Percentiles rank a stretch among this genome's conserved stretches.
Evolutionary conservation across 2,113 vertebrate genomes (phyloP).

Genomic region (Microtus richardsoni): DNA sequence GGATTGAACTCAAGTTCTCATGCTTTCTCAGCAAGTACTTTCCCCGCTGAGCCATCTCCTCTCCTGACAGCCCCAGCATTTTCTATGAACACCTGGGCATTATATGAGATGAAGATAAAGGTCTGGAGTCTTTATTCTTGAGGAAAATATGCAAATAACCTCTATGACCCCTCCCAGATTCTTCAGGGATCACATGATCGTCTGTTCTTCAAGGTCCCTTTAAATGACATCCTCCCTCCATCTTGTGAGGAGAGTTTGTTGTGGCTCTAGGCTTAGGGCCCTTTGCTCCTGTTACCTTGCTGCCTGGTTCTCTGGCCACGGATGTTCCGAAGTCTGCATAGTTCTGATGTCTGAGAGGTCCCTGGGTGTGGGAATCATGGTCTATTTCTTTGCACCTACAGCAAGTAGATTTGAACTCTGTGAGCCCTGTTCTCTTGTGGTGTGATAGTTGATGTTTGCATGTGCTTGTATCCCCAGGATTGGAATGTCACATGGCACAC

Average conservation of each 20-base stretch:
- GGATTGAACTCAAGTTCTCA: neutral
- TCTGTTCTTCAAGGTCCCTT: neutral
- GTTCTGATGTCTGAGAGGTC: neutral
- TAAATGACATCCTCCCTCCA: too few species aligned
- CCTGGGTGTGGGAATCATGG: neutral
- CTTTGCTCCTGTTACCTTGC: rapidly evolving
- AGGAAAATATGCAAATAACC: neutral
- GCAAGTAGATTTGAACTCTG: neutral
- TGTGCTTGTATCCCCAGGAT: constrained; percentile 86
- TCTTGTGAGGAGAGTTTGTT: neutral
- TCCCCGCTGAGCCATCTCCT: too few species aligned
- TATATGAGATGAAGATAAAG: too few species aligned
- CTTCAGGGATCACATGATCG: rapidly evolving
- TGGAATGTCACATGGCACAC: constrained; percentile 95
- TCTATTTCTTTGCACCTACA: neutral
- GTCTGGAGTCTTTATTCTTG: neutral
- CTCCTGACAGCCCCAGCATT: too few species aligned
- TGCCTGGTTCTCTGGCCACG: neutral
- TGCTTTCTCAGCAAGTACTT: neutral
- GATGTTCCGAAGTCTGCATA: neutral
- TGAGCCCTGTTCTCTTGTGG: rapidly evolving
- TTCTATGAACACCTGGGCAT: neutral
- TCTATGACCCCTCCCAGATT: rapidly evolving
- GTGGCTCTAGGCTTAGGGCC: neutral
- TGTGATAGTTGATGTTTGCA: neutral